Conservation (phyloP, 2,888 invertebrate species). For the Bembecia ichneumoniformis region DNA sequence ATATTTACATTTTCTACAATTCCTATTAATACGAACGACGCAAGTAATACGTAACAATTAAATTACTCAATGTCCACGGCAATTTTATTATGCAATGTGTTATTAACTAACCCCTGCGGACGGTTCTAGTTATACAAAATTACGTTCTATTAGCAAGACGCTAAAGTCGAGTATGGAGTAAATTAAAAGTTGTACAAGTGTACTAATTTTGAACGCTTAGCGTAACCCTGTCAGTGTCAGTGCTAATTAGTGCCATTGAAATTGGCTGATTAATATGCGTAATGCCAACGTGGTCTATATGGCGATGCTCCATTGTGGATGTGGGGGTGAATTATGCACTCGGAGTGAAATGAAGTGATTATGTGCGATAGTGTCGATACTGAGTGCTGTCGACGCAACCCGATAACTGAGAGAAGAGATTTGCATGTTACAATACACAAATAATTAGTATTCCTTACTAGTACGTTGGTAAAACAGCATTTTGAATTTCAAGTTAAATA, state of each 20-base stretch:
- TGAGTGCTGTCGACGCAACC: constrained; percentile 12
- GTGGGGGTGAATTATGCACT: constrained; percentile 45
- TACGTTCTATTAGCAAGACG: constrained; percentile 1
- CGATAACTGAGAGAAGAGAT: background rate
- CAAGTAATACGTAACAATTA: constrained; percentile 6
- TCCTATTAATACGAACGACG: constrained; percentile 10
- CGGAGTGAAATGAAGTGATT: constrained; percentile 44
- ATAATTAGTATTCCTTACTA: too few species aligned
- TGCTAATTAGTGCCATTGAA: constrained; percentile 65
- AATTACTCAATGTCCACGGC: constrained; percentile 1
- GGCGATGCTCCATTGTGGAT: constrained; percentile 52
- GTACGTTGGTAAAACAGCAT: too few species aligned
- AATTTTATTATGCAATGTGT: constrained; percentile 4
- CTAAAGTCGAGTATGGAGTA: constrained; percentile 1
- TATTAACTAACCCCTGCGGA: constrained; percentile 6
- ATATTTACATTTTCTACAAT: constrained; percentile 10
- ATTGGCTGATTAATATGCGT: constrained; percentile 67
- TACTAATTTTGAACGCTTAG: constrained; percentile 36
- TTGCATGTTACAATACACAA: background rate
- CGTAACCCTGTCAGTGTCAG: constrained; percentile 64
- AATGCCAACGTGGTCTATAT: constrained; percentile 41
- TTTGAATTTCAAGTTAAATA: too few species aligned
- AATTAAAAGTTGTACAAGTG: background rate
- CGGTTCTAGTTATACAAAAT: constrained; percentile 2
- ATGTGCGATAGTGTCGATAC: constrained; percentile 37